Base-by-base conservation (phyloP, 2,797 vertebrate species). In the Protosalanx chinensis region DNA sequence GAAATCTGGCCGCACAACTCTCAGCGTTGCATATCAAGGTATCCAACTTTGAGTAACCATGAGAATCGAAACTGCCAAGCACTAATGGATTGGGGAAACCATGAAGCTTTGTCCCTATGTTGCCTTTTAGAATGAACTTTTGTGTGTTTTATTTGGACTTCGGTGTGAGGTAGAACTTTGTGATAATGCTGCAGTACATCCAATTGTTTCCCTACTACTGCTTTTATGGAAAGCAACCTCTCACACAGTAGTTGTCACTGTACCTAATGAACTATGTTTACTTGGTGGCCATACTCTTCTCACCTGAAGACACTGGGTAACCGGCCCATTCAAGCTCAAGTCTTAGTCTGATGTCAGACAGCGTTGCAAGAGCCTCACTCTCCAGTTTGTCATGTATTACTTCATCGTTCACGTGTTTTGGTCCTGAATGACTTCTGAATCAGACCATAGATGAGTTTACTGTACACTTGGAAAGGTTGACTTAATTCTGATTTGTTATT, bases 121-220 rank as follows among this genome's bases (percentile, higher is more conserved):
- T 91, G 87, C 88, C 85, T 90, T 91, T 90, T 82, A 81, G 80
- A 89, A 71, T 83, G 59, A 75, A 59, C 76, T 83, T 86, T 86
- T 83, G 32, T 79, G 81, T 80, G 81, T 86, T 80, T 64, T 74
- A 60, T 68, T 35, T 63, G 66, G 63, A 77, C 78, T 82, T 81
- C 82, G 79, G 68, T 86, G 82, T 90, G 81, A 88, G 83, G 86
- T 78, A 82, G 81, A 87, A 70, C 73, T 78, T 83, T 84, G 84
- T 88, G 78, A 82, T 84, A 81, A 78, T 77, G 72, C 77, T 84
- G 75, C 79, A 78, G 49, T 78, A 63, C 75, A 73, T 84, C 70
- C 72, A 74, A 75, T 70, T 80, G 49, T 72, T 80, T 72, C 76
- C 77, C 27, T 67, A 65, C 27, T 67, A 65, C 75, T 79, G 64